A percentile compares a stretch with the other conserved stretches of the same genome.
These are phyloP conservation scores for Myotis yumanensis DNA, from an alignment of 2,113 vertebrate genomes.

Conservation along the genomic window DNA sequence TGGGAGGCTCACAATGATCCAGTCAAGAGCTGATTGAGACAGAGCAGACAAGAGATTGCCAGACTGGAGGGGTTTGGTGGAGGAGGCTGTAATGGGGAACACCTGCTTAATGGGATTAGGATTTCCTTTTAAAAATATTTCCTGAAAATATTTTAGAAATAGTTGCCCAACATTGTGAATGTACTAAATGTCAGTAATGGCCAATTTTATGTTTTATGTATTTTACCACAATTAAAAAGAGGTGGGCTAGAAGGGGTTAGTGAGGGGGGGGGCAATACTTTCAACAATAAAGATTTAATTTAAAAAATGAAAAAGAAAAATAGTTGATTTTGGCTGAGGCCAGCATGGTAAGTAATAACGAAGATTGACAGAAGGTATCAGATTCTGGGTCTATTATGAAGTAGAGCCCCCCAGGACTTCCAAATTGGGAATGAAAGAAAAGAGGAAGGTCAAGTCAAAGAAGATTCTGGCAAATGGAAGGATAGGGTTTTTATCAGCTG, in stretches of 20 bases:
- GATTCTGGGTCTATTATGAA: background rate
- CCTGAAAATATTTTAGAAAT: background rate
- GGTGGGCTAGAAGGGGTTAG: too few relatives aligned
- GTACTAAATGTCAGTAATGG: background rate
- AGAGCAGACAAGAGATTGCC: background rate
- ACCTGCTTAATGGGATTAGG: background rate
- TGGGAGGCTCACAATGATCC: background rate
- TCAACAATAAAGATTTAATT: too few relatives aligned
- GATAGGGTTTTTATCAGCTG: background rate
- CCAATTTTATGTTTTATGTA: background rate
- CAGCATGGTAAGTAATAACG: background rate
- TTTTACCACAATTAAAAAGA: background rate
- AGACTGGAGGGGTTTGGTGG: too few relatives aligned
- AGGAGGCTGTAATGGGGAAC: background rate
- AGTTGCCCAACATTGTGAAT: background rate
- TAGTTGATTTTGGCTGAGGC: background rate
- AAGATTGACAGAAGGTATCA: background rate
- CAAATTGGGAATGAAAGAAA: background rate
- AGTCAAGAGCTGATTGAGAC: background rate
- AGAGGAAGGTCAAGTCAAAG: background rate
- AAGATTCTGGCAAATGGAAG: background rate
- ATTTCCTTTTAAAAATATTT: background rate
- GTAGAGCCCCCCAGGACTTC: background rate
- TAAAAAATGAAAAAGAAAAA: too few relatives aligned
- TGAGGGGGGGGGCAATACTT: too few relatives aligned